Evolutionary conservation across 2,888 invertebrate species (phyloP).

Genomic region (Heliconius hortense): DNA sequence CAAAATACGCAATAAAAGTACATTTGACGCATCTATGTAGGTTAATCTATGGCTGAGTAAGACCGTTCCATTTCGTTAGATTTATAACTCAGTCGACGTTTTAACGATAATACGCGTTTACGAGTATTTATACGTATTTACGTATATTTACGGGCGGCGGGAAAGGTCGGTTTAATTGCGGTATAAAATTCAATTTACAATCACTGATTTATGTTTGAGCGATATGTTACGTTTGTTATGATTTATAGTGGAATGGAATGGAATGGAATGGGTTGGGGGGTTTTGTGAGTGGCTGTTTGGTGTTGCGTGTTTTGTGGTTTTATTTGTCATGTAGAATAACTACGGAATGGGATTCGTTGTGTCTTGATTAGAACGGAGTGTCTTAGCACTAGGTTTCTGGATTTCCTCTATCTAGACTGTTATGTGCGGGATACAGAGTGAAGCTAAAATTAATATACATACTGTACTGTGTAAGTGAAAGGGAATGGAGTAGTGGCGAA

Average conservation of each 20-base stretch:
- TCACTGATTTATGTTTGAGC: slow-evolving; percentile 65
- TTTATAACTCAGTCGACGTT: slow-evolving; percentile 77
- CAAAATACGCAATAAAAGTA: slow-evolving; percentile 22
- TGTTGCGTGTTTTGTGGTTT: neutral
- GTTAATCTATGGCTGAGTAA: slow-evolving; percentile 48
- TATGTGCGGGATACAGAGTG: no score
- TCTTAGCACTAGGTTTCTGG: no score
- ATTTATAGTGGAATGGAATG: slow-evolving; percentile 47
- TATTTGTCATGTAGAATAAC: neutral
- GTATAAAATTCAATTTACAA: slow-evolving; percentile 81
- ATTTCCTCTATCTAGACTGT: no score
- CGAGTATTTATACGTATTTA: slow-evolving; percentile 78
- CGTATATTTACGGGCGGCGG: slow-evolving; percentile 73
- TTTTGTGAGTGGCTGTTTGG: slow-evolving; percentile 23
- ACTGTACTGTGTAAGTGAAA: neutral
- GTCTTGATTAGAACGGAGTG: no score
- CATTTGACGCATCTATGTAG: slow-evolving; percentile 39
- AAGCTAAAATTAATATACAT: no score
- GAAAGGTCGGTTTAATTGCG: slow-evolving; percentile 80
- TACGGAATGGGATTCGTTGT: no score
- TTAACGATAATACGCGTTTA: slow-evolving; percentile 82
- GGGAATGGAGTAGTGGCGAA: neutral
- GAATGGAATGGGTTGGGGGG: slow-evolving; percentile 41
- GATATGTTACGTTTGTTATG: slow-evolving; percentile 56
- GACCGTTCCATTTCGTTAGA: slow-evolving; percentile 65